Conservation (phyloP, 2,888 invertebrate species). For the Malthinus flaveolus region DNA sequence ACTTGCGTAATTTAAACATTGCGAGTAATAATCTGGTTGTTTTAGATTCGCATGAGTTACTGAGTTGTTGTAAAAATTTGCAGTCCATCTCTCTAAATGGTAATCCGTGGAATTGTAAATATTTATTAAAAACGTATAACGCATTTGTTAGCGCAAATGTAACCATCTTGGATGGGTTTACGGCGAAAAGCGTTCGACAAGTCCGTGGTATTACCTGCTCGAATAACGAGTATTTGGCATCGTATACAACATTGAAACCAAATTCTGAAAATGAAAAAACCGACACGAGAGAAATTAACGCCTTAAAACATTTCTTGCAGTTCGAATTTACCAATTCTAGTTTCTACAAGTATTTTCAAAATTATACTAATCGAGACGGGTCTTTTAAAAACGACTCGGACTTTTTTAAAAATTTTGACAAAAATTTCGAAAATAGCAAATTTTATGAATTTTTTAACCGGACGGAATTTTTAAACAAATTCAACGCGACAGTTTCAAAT, state of each 20-base stretch:
- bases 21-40: neutral
- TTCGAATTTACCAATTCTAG: neutral
- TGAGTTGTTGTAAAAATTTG: neutral
- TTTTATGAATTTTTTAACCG: slow-evolving; percentile 1
- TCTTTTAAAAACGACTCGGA: neutral
- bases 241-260: neutral
- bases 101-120: neutral
- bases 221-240: neutral
- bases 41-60: neutral
- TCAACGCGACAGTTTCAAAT: neutral
- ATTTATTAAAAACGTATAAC: neutral
- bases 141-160: neutral
- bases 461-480: neutral
- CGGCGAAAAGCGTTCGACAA: neutral
- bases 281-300: neutral
- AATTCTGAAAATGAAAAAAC: neutral
- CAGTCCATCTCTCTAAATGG: neutral
- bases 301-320: neutral
- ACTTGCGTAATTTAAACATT: neutral
- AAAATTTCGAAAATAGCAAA: neutral
- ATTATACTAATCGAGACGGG: neutral
- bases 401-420: neutral
- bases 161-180: neutral
- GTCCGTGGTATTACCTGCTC: neutral
- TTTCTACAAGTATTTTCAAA: slow-evolving; percentile 3